phyloP scores from a whole-genome alignment of 2,888 invertebrate species.

The Monochamus alternatus region DNA sequence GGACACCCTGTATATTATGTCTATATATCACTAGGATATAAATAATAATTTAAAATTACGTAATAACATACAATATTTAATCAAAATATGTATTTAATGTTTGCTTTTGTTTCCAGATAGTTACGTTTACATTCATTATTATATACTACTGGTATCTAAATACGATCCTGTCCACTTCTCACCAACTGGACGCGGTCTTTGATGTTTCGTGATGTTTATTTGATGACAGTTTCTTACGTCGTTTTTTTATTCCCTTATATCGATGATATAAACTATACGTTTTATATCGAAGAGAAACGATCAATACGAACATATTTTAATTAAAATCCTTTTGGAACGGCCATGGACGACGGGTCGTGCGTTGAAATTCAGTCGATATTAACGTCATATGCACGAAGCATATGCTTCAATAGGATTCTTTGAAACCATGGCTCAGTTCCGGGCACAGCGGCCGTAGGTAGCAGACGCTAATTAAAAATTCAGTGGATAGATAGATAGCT shows the following conservation, averaged over 20 bases:
- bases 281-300: not conserved
- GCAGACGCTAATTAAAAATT: conserved; percentile 35
- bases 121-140: too few species aligned
- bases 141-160: too few species aligned
- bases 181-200: not conserved
- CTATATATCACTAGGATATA: too few species aligned
- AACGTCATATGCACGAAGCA: conserved; percentile 14
- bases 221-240: too few species aligned
- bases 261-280: too few species aligned
- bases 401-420: conserved; percentile 15
- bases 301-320: not conserved
- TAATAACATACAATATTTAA: too few species aligned
- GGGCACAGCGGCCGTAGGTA: conserved; percentile 4
- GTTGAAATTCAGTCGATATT: conserved; percentile 16
- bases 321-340: not conserved
- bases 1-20: too few species aligned
- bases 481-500: conserved; percentile 27
- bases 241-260: too few species aligned
- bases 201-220: not conserved
- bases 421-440: conserved; percentile 11
- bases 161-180: too few species aligned
- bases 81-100: too few species aligned
- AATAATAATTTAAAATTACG: too few species aligned
- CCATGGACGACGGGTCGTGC: not conserved
- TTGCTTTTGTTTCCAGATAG: too few species aligned